phyloP scores from a whole-genome alignment of 2,888 invertebrate genomes.

The Bombylius discolor region DNA sequence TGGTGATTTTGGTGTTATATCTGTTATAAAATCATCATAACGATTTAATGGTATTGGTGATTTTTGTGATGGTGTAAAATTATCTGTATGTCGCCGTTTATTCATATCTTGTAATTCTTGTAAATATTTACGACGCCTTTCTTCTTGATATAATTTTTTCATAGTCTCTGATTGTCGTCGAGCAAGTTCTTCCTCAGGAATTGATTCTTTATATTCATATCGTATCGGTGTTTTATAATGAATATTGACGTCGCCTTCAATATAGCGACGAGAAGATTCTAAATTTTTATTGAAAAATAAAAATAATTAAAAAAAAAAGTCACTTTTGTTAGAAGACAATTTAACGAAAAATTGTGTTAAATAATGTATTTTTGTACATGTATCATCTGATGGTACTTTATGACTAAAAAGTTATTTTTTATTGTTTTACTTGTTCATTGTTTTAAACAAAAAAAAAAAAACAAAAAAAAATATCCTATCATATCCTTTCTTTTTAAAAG shows the following conservation, averaged over 20 bases:
- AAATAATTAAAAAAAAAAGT: not conserved
- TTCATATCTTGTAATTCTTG: constrained; percentile 91
- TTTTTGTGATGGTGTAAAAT: constrained; percentile 85
- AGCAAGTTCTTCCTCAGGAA: constrained; percentile 80
- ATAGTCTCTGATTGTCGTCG: constrained; percentile 80
- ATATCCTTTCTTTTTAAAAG: too few relatives aligned
- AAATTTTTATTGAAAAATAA: constrained; percentile 11
- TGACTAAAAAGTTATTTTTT: too few relatives aligned
- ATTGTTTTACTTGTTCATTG: too few relatives aligned
- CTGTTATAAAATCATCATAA: constrained; percentile 76
- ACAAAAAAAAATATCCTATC: too few relatives aligned
- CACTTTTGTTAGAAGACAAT: not conserved
- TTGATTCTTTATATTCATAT: constrained; percentile 70
- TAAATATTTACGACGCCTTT: constrained; percentile 77
- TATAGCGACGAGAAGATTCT: constrained; percentile 82
- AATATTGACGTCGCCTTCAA: constrained; percentile 87
- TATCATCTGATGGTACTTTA: too few relatives aligned
- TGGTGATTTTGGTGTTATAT: constrained; percentile 41
- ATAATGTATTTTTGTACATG: not conserved
- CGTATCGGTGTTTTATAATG: constrained; percentile 83
- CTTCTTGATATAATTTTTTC: constrained; percentile 80
- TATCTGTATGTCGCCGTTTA: constrained; percentile 85
- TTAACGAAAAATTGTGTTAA: not conserved
- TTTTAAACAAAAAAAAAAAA: too few relatives aligned
- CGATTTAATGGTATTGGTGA: constrained; percentile 84